Evolutionary conservation across 1,140 invertebrate species (phyloP).

Genomic region (Medauroidea extradentata): DNA sequence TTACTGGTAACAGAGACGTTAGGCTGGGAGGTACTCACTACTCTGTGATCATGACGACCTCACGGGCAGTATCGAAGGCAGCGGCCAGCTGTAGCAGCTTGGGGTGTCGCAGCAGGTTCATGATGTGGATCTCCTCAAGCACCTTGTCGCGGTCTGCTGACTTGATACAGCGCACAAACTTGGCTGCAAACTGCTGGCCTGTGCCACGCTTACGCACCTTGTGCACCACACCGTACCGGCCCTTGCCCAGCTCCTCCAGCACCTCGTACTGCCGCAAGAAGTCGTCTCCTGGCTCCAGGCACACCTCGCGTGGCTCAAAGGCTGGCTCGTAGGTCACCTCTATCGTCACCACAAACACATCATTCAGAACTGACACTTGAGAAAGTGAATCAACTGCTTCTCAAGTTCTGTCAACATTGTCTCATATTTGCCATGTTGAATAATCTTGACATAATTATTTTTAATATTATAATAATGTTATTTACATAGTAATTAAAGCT

Average conservation of each 20-base stretch:
- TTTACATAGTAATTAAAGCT: too few species aligned
- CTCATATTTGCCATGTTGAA: too few species aligned
- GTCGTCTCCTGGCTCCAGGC: slow-evolving; percentile 48
- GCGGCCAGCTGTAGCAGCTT: slow-evolving; percentile 84
- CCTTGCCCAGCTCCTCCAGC: slow-evolving; percentile 74
- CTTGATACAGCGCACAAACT: slow-evolving; percentile 81
- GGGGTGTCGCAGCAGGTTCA: slow-evolving; percentile 85
- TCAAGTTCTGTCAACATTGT: too few species aligned
- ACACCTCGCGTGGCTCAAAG: slow-evolving; percentile 39
- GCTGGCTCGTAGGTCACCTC: slow-evolving; percentile 11
- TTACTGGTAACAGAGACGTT: too few species aligned
- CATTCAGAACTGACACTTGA: too few species aligned
- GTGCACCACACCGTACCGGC: slow-evolving; percentile 72
- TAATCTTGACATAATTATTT: too few species aligned
- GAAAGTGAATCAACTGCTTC: too few species aligned
- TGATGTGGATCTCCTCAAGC: slow-evolving; percentile 85
- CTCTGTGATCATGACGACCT: slow-evolving; percentile 90
- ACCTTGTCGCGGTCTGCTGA: slow-evolving; percentile 81
- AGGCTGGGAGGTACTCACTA: too few species aligned
- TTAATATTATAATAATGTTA: too few species aligned
- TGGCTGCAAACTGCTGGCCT: slow-evolving; percentile 76
- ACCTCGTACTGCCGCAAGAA: slow-evolving; percentile 59
- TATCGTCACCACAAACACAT: background rate
- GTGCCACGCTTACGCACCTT: slow-evolving; percentile 67
- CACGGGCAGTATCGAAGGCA: slow-evolving; percentile 78